Conservation (phyloP, 2,888 invertebrate species). For the Hypercompe scribonia region DNA sequence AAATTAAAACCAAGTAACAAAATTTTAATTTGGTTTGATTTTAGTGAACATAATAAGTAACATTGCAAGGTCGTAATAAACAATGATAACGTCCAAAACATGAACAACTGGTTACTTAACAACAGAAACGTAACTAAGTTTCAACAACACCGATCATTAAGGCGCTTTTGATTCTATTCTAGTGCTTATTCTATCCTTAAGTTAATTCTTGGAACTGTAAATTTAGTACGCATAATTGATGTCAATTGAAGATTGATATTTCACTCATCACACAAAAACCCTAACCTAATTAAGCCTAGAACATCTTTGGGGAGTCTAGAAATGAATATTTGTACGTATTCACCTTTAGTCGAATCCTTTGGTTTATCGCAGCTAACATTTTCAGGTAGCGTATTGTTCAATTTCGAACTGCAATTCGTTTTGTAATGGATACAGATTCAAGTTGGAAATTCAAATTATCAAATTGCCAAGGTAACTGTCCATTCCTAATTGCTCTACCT, state of each 20-base stretch:
- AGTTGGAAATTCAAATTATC: constrained; percentile 19
- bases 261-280: constrained; percentile 44
- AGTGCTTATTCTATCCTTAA: constrained; percentile 41
- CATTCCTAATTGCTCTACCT: constrained; percentile 12
- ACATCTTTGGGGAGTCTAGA: constrained; percentile 73
- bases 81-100: constrained; percentile 45
- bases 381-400: constrained; percentile 20
- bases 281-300: constrained; percentile 58
- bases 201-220: constrained; percentile 22
- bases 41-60: constrained; percentile 42
- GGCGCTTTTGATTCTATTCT: constrained; percentile 62
- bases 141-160: constrained; percentile 83
- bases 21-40: constrained; percentile 35
- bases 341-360: constrained; percentile 56
- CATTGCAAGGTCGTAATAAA: constrained; percentile 40
- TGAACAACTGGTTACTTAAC: constrained; percentile 52
- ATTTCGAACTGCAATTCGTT: constrained; percentile 1
- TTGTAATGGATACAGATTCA: constrained; percentile 14
- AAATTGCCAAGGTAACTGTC: neutral
- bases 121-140: constrained; percentile 63
- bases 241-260: constrained; percentile 16
- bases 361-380: constrained; percentile 30
- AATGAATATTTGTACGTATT: constrained; percentile 45
- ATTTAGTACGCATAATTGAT: constrained; percentile 22
- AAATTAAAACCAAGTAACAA: constrained; percentile 11